A percentile compares a stretch with the other conserved stretches of the same genome.
These are phyloP conservation scores for Scaptomyza tumidula DNA, from an alignment of 2,888 invertebrate species.

Conservation along the genomic window DNA sequence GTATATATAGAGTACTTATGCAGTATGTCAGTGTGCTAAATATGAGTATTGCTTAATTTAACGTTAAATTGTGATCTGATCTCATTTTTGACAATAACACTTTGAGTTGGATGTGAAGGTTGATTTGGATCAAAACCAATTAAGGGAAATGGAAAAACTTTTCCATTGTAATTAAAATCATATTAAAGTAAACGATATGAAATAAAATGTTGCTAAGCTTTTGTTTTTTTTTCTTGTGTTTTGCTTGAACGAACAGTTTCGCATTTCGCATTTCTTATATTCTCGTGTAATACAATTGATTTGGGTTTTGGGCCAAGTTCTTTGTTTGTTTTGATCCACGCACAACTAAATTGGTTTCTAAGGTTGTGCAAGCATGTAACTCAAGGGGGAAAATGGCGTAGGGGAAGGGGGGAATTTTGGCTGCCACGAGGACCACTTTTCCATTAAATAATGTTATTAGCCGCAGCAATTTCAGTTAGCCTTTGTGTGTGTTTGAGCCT, in stretches of 20 bases:
- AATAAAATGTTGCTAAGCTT: constrained; percentile 55
- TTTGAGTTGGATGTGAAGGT: background rate
- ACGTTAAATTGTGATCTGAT: background rate
- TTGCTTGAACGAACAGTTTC: constrained; percentile 44
- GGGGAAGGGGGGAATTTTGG: background rate
- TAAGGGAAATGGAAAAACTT: constrained; percentile 54
- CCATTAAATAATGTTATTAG: constrained; percentile 77
- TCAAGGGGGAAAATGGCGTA: too few species aligned
- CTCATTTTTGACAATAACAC: background rate
- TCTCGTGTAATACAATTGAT: constrained; percentile 61
- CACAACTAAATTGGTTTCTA: constrained; percentile 64
- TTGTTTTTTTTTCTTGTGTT: constrained; percentile 13
- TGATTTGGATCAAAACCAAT: constrained; percentile 37
- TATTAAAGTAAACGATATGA: constrained; percentile 52
- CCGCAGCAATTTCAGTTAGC: constrained; percentile 68
- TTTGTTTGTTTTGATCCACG: constrained; percentile 49
- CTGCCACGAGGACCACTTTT: constrained; percentile 30
- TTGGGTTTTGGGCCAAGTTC: constrained; percentile 44
- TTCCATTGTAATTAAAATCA: constrained; percentile 69
- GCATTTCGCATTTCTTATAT: constrained; percentile 18
- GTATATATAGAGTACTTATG: background rate
- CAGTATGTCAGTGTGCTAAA: too few species aligned
- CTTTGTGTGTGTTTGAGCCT: constrained; percentile 60
- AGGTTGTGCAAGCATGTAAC: constrained; percentile 9
- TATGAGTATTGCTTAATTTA: background rate